Conservation (phyloP, 2,888 invertebrate genomes). For the Limenitis camilla region DNA sequence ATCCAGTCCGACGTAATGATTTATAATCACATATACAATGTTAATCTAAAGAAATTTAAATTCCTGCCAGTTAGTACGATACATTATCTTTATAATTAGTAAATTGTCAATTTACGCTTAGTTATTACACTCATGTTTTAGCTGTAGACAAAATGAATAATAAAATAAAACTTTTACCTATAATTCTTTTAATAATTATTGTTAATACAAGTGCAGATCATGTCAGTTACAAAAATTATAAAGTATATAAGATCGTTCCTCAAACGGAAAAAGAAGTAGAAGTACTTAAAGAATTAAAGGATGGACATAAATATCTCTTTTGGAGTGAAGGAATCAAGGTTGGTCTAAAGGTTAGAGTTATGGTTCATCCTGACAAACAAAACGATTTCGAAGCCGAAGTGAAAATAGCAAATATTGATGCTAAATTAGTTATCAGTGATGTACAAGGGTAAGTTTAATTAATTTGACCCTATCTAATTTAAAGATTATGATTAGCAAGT, state of each 20-base stretch:
- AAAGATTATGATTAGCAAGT: not conserved
- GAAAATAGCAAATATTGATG: conserved; percentile 39
- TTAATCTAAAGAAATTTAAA: too few species aligned
- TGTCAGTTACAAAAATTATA: conserved; percentile 69
- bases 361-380: conserved; percentile 37
- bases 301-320: conserved; percentile 36
- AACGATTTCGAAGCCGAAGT: conserved; percentile 46
- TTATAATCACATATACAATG: too few species aligned
- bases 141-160: conserved; percentile 32
- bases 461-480: not conserved
- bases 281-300: conserved; percentile 54
- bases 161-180: conserved; percentile 28
- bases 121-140: not conserved
- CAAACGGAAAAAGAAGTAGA: conserved; percentile 53
- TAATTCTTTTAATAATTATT: conserved; percentile 27
- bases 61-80: too few species aligned
- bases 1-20: too few species aligned
- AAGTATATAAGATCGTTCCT: conserved; percentile 70
- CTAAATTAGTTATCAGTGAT: conserved; percentile 33
- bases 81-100: too few species aligned
- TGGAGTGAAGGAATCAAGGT: conserved; percentile 42
- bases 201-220: conserved; percentile 16
- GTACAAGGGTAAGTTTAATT: conserved; percentile 70
- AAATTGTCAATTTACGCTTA: too few species aligned
- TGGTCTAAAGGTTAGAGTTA: conserved; percentile 42